These are phyloP conservation scores for Tragulus kanchil DNA, from an alignment of 2,113 vertebrate genomes.

Conservation along the genomic window DNA sequence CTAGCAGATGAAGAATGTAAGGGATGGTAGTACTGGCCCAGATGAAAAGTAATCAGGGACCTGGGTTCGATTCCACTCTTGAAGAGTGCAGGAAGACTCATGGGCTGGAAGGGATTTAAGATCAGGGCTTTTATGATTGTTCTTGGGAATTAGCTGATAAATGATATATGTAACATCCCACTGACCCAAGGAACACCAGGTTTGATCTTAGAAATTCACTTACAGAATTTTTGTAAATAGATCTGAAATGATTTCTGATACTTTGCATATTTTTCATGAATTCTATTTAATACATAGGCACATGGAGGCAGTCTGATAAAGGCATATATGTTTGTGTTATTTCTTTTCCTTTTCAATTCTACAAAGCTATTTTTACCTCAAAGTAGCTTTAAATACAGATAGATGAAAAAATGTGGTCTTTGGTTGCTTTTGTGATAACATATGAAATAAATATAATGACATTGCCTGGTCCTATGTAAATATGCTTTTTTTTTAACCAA, in stretches of 20 bases:
- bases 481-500: conserved; percentile 55
- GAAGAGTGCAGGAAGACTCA: no score
- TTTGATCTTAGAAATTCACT: conserved; percentile 44
- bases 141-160: conserved; percentile 21
- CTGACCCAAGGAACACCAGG: not conserved
- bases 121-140: not conserved
- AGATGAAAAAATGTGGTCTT: conserved; percentile 32
- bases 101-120: not conserved
- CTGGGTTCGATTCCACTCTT: not conserved
- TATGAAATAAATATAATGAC: conserved; percentile 59
- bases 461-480: conserved; percentile 60
- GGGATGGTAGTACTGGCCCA: not conserved
- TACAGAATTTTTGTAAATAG: conserved; percentile 28
- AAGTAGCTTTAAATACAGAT: conserved; percentile 5
- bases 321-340: not conserved
- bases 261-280: not conserved
- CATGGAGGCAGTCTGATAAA: not conserved
- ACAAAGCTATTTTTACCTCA: not conserved
- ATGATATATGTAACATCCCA: not conserved
- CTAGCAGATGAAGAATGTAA: no score
- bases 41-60: not conserved
- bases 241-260: not conserved
- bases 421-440: conserved; percentile 18
- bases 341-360: conserved; percentile 42
- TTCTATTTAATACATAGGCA: not conserved